phyloP scores from a whole-genome alignment of 2,113 vertebrate species.

The Ariopsis seemanni region DNA sequence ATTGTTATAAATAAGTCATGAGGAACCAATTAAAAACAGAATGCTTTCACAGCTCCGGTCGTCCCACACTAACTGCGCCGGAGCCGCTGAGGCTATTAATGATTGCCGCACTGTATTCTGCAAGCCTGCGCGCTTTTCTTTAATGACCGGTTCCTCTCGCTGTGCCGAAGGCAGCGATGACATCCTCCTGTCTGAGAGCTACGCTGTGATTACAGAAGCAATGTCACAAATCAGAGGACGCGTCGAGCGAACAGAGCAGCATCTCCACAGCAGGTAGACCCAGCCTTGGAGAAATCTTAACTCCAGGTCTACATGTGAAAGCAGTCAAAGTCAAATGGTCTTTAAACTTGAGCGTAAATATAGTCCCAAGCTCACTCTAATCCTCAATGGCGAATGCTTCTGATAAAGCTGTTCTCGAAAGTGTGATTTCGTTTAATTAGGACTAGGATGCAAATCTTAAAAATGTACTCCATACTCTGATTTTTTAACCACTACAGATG shows the following conservation, averaged over 20 bases:
- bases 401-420: neutral
- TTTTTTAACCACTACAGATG: neutral
- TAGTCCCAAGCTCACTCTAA: neutral
- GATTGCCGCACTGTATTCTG: slow-evolving; percentile 25
- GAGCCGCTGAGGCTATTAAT: slow-evolving; percentile 33
- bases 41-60: slow-evolving; percentile 41
- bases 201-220: slow-evolving; percentile 30
- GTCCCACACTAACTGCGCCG: slow-evolving; percentile 41
- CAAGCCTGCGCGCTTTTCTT: slow-evolving; percentile 32
- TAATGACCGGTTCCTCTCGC: slow-evolving; percentile 18
- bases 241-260: neutral
- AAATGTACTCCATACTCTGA: neutral
- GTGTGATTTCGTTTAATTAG: neutral
- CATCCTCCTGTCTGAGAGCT: slow-evolving; percentile 36
- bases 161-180: slow-evolving; percentile 17
- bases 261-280: slow-evolving; percentile 31
- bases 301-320: slow-evolving; percentile 8
- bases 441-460: slow-evolving; percentile 13
- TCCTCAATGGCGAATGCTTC: neutral
- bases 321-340: neutral
- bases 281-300: slow-evolving; percentile 6
- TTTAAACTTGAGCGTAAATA: slow-evolving; percentile 18
- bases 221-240: slow-evolving; percentile 27
- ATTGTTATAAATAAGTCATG: slow-evolving; percentile 58
- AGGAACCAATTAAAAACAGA: slow-evolving; percentile 57